Evolutionary conservation across 2,797 vertebrate species (phyloP).

Genomic region (Catostomus latipinnis): DNA sequence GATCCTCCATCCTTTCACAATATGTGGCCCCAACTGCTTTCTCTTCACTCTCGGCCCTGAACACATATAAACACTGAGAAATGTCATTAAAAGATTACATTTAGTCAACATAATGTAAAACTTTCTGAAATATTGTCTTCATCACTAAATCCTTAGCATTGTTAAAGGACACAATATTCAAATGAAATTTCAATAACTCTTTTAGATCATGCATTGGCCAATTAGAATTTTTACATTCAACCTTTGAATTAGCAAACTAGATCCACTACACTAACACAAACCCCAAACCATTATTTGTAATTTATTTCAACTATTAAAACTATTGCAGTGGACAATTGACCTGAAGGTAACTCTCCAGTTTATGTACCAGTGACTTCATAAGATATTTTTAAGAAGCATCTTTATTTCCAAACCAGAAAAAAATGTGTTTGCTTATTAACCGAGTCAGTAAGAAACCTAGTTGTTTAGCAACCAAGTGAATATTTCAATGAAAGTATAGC

Average conservation of each 20-base stretch:
- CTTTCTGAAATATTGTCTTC: neutral
- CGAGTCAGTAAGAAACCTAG: neutral
- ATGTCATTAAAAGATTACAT: neutral
- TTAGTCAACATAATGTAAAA: neutral
- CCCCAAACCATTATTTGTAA: neutral
- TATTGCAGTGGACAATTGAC: no score
- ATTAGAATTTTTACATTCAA: no score
- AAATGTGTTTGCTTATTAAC: neutral
- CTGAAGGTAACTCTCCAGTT: no score
- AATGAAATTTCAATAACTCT: neutral
- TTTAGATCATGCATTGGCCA: no score
- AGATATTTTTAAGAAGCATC: neutral
- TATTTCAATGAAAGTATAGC: constrained; percentile 9
- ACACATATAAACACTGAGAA: constrained; percentile 5
- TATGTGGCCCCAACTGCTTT: constrained; percentile 75
- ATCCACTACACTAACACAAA: neutral
- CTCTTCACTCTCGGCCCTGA: constrained; percentile 78
- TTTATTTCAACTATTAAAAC: neutral
- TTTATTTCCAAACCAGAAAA: neutral
- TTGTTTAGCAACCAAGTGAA: neutral
- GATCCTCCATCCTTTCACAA: constrained; percentile 76
- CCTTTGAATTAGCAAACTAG: neutral
- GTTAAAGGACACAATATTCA: neutral
- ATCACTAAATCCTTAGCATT: neutral
- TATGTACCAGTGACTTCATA: neutral